Evolutionary conservation across 2,797 vertebrate species (phyloP).

Genomic region (Odontamblyopus lacepedii): DNA sequence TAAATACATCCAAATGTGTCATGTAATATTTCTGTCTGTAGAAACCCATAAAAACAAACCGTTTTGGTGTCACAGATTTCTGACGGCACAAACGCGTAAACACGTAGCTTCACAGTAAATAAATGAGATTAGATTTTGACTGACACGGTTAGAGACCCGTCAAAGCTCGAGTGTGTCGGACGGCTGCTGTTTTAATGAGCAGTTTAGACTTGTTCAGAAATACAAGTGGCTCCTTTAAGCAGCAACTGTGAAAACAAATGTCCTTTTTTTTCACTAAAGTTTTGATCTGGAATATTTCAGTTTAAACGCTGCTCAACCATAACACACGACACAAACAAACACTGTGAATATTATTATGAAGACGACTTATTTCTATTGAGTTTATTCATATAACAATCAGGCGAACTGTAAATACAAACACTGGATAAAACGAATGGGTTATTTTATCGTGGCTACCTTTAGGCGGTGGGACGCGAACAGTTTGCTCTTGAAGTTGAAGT

Average conservation of each 20-base stretch:
- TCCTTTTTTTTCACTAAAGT: conserved; percentile 41
- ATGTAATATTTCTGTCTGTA: too few species aligned
- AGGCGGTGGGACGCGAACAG: neutral
- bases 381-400: neutral
- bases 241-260: conserved; percentile 62
- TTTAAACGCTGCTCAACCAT: conserved; percentile 54
- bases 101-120: too few species aligned
- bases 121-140: too few species aligned
- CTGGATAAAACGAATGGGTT: neutral
- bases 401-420: neutral
- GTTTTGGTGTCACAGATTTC: too few species aligned
- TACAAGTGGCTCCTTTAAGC: conserved; percentile 58
- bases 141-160: conserved; percentile 56
- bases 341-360: conserved; percentile 5
- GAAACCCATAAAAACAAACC: too few species aligned
- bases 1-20: too few species aligned
- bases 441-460: neutral
- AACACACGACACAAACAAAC: conserved; percentile 20
- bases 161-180: conserved; percentile 34
- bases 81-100: too few species aligned
- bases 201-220: conserved; percentile 64
- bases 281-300: conserved; percentile 67
- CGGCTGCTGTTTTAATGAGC: conserved; percentile 77
- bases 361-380: neutral
- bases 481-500: neutral